These are phyloP conservation scores for Leucophenga varia DNA, from an alignment of 1,140 invertebrate genomes.

Conservation along the genomic window DNA sequence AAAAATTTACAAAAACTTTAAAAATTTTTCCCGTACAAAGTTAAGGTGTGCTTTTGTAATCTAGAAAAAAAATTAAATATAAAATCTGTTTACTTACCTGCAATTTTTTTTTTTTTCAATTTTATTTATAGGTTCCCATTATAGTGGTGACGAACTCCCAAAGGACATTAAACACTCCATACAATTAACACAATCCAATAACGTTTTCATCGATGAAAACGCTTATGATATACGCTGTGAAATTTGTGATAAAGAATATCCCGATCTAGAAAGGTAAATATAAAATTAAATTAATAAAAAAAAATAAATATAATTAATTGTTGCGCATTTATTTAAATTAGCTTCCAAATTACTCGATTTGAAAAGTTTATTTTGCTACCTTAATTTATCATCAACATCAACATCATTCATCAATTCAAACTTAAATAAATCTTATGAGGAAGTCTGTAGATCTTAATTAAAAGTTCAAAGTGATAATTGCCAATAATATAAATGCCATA, in stretches of 20 bases:
- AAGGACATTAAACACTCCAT: constrained; percentile 36
- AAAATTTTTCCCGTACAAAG: too few relatives aligned
- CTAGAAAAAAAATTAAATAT: too few relatives aligned
- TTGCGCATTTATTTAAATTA: constrained; percentile 27
- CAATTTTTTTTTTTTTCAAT: too few relatives aligned
- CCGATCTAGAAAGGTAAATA: constrained; percentile 73
- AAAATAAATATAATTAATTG: too few relatives aligned
- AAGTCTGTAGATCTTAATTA: constrained; percentile 54
- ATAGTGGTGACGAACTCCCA: constrained; percentile 64
- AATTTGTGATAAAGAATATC: constrained; percentile 70
- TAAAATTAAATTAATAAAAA: constrained; percentile 3
- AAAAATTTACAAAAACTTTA: too few relatives aligned
- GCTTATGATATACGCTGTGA: constrained; percentile 65
- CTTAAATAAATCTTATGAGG: too few relatives aligned
- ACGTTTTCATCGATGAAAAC: constrained; percentile 62
- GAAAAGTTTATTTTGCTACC: too few relatives aligned
- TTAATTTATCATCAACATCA: too few relatives aligned
- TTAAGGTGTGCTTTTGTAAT: too few relatives aligned
- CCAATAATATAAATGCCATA: constrained; percentile 32
- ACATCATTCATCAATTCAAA: too few relatives aligned
- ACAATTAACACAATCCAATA: constrained; percentile 45
- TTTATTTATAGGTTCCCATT: constrained; percentile 64
- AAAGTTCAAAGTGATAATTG: constrained; percentile 42
- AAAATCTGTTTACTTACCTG: too few relatives aligned
- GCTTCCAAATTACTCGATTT: constrained; percentile 50